Conservation (phyloP, 2,888 invertebrate genomes). For the Trissoscelio sp. region DNA sequence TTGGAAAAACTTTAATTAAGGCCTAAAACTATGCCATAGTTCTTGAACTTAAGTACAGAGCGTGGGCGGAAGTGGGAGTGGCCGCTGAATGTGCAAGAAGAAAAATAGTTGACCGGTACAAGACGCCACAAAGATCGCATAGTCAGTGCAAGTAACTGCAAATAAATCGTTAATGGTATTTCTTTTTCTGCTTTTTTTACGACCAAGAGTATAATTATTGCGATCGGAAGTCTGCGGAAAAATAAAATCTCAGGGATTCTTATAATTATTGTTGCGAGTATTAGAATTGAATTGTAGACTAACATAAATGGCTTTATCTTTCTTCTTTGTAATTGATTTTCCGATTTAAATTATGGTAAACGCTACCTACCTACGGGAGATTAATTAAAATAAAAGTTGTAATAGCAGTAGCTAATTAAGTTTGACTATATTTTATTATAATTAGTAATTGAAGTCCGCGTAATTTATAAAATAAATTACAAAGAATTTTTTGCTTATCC, state of each 20-base stretch:
- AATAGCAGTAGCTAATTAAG: neutral
- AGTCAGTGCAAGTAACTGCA: neutral
- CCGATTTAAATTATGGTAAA: neutral
- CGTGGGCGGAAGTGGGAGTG: slow-evolving; percentile 38
- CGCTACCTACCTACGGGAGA: neutral
- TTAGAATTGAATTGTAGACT: slow-evolving; percentile 4
- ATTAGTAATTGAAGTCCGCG: neutral
- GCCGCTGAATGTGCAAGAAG: slow-evolving; percentile 17
- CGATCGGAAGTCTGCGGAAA: slow-evolving; percentile 1
- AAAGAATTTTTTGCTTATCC: too few relatives aligned
- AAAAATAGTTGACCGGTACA: slow-evolving; percentile 24
- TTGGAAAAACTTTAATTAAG: slow-evolving; percentile 41
- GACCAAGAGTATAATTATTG: slow-evolving; percentile 1
- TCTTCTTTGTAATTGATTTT: slow-evolving; percentile 10
- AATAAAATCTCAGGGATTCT: slow-evolving; percentile 4
- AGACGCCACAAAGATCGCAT: slow-evolving; percentile 8
- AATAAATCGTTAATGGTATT: slow-evolving; percentile 16
- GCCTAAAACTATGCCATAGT: slow-evolving; percentile 34
- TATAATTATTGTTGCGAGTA: slow-evolving; percentile 9
- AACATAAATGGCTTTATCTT: slow-evolving; percentile 16
- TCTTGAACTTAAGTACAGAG: slow-evolving; percentile 37
- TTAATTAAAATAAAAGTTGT: neutral
- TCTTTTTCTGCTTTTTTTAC: neutral
- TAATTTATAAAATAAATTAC: too few relatives aligned
- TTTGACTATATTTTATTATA: neutral